phyloP scores from a whole-genome alignment of 92 coral and sea anemone species.

The Parazoanthus atlanticus region DNA sequence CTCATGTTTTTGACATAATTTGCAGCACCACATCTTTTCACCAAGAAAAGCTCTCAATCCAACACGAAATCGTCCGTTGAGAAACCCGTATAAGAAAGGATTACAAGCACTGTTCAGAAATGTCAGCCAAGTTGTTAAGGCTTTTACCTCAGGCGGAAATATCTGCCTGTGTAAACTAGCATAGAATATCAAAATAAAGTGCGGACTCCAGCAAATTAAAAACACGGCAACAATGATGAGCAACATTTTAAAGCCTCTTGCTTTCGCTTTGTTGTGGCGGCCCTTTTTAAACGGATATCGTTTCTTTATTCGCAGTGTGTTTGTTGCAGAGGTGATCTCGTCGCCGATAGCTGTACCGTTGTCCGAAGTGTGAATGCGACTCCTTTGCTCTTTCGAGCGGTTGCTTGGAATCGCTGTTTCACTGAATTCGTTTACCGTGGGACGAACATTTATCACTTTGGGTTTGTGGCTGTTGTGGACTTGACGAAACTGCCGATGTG shows the following conservation, averaged over 20 bases:
- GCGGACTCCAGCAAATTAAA: slow-evolving; percentile 86
- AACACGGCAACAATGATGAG: slow-evolving; percentile 75
- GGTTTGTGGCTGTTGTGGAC: slow-evolving; percentile 66
- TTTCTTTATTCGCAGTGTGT: slow-evolving; percentile 48
- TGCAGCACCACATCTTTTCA: slow-evolving; percentile 67
- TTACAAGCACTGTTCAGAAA: slow-evolving; percentile 79
- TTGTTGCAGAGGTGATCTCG: slow-evolving; percentile 83
- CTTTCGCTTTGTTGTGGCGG: slow-evolving; percentile 50
- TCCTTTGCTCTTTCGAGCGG: slow-evolving; percentile 24
- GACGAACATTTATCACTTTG: slow-evolving; percentile 36
- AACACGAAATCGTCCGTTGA: slow-evolving; percentile 77
- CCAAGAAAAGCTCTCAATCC: slow-evolving; percentile 61
- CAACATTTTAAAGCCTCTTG: slow-evolving; percentile 87
- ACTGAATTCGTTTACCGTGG: slow-evolving; percentile 6
- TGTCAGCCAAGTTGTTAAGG: slow-evolving; percentile 66
- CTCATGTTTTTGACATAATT: slow-evolving; percentile 40
- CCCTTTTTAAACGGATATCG: slow-evolving; percentile 15
- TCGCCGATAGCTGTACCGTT: slow-evolving; percentile 51
- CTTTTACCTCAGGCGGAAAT: slow-evolving; percentile 69
- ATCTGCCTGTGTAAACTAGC: slow-evolving; percentile 56
- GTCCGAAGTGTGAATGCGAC: slow-evolving; percentile 33
- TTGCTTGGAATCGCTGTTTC: slow-evolving; percentile 17
- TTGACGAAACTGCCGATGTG: slow-evolving; percentile 78
- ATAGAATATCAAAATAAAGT: slow-evolving; percentile 78
- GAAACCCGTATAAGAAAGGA: slow-evolving; percentile 85